A percentile compares a stretch with the other conserved stretches of the same genome.
Conservation (phyloP, 2,888 invertebrate species). For the Ornithoptera priamus region DNA sequence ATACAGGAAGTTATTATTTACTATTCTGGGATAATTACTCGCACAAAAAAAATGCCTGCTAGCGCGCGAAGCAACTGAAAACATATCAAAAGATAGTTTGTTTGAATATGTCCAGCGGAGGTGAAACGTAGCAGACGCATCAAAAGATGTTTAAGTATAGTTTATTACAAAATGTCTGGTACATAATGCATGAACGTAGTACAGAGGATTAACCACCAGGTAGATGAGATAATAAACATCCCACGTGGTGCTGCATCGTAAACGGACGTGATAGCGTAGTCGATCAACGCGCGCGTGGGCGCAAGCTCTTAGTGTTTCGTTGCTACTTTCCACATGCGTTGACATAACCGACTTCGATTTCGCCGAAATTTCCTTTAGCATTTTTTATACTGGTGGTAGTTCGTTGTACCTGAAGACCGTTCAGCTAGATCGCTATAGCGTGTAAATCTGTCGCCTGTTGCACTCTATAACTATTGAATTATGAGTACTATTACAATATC, state of each 20-base stretch:
- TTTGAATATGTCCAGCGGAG: slow-evolving; percentile 14
- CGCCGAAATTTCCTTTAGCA: not conserved
- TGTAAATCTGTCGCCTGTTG: no score
- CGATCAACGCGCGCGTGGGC: slow-evolving; percentile 49
- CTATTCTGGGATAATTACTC: not conserved
- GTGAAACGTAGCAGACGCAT: slow-evolving; percentile 11
- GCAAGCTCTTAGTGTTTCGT: slow-evolving; percentile 64
- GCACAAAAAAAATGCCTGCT: not conserved
- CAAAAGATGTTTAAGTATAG: slow-evolving; percentile 16
- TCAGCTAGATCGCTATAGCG: no score
- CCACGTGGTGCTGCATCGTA: slow-evolving; percentile 51
- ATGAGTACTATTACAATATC: no score
- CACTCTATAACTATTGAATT: no score
- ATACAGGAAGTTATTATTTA: not conserved
- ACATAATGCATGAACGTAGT: slow-evolving; percentile 64
- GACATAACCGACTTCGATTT: slow-evolving; percentile 7
- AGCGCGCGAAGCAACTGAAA: slow-evolving; percentile 2
- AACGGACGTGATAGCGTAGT: slow-evolving; percentile 33
- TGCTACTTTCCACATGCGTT: slow-evolving; percentile 51
- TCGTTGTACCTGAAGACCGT: not conserved
- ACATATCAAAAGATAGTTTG: slow-evolving; percentile 14
- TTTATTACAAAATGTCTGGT: slow-evolving; percentile 54
- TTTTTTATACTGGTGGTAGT: not conserved
- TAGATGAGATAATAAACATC: slow-evolving; percentile 72
- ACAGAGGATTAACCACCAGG: slow-evolving; percentile 57